Percentiles rank a stretch among this genome's conserved stretches.
Evolutionary conservation across 2,113 vertebrate species (phyloP).

Genomic region (Prunella fulvescens): DNA sequence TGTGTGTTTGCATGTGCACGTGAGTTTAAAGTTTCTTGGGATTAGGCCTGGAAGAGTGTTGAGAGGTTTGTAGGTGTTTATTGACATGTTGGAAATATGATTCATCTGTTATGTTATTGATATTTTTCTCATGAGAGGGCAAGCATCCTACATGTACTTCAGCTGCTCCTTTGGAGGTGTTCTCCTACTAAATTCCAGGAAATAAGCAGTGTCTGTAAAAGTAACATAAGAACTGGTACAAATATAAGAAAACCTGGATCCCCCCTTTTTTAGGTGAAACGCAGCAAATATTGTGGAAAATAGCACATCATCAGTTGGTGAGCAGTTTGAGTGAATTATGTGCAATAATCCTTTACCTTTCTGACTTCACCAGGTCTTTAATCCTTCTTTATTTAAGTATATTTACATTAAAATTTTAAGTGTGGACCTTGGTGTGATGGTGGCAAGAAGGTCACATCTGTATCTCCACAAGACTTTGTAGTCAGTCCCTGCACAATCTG

Average conservation of each 20-base stretch:
- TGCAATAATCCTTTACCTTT: not conserved
- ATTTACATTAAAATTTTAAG: not conserved
- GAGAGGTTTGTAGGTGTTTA: not conserved
- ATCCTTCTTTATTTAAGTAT: not conserved
- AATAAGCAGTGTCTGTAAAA: not conserved
- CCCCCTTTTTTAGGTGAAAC: not conserved
- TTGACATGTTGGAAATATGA: not conserved
- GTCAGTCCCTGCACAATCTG: not conserved
- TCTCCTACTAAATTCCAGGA: not conserved
- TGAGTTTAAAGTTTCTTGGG: not conserved
- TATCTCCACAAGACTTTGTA: not conserved
- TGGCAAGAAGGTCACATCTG: not conserved
- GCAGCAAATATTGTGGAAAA: not conserved
- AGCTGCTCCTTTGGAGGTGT: not conserved
- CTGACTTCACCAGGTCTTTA: not conserved
- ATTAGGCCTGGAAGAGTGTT: not conserved
- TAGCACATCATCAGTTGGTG: not conserved
- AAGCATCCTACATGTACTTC: not conserved
- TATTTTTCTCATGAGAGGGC: not conserved
- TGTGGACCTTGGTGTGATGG: not conserved
- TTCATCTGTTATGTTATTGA: not conserved
- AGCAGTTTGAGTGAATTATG: not conserved
- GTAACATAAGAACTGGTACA: rapidly evolving
- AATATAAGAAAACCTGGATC: not conserved
- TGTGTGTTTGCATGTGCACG: rapidly evolving